Conservation (phyloP, 2,888 invertebrate genomes). For the Megamerina dolium region DNA sequence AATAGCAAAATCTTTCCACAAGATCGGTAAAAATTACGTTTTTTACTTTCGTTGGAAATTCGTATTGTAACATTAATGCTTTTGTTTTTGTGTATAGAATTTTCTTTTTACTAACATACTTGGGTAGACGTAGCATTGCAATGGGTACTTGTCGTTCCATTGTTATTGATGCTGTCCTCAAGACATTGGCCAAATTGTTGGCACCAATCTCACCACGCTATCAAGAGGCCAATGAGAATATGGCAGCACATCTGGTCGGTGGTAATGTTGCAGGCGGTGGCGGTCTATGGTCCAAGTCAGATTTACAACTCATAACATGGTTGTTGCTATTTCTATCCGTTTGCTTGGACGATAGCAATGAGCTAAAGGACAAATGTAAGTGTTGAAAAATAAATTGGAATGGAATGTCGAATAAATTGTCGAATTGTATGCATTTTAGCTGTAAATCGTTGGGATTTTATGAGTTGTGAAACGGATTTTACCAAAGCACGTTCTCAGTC, state of each 20-base stretch:
- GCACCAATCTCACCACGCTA: conserved; percentile 52
- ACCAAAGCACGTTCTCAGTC: conserved; percentile 45
- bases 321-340: conserved; percentile 68
- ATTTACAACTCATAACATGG: conserved; percentile 68
- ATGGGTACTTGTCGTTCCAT: conserved; percentile 56
- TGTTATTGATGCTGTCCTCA: conserved; percentile 60
- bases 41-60: not conserved
- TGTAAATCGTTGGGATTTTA: conserved; percentile 76
- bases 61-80: too few relatives aligned
- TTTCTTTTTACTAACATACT: conserved; percentile 77
- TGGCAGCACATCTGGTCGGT: conserved; percentile 12
- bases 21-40: conserved; percentile 59
- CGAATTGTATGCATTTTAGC: conserved; percentile 26
- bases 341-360: conserved; percentile 56
- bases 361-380: conserved; percentile 49
- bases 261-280: conserved; percentile 18
- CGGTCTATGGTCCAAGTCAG: conserved; percentile 54
- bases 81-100: conserved; percentile 54
- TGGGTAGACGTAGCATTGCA: conserved; percentile 73
- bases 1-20: conserved; percentile 77
- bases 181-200: conserved; percentile 56
- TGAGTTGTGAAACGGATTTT: conserved; percentile 69
- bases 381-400: not conserved
- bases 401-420: conserved; percentile 1
- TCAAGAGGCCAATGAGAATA: conserved; percentile 31